phyloP scores from a whole-genome alignment of 1,140 invertebrate genomes.

The Rhizoglyphus robini region DNA sequence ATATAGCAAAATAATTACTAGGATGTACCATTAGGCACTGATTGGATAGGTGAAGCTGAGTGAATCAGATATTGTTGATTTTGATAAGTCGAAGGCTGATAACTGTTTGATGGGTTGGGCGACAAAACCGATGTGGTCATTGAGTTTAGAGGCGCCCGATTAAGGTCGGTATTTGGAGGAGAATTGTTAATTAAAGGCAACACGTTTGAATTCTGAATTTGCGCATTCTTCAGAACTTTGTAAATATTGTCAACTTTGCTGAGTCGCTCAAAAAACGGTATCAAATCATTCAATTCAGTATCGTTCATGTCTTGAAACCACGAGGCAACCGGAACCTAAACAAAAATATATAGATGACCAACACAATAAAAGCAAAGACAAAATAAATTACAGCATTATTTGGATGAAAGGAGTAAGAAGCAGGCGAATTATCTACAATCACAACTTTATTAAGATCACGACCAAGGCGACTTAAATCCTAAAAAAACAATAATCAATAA shows the following conservation, averaged over 20 bases:
- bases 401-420: conserved; percentile 99
- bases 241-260: conserved; percentile 88
- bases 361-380: not conserved
- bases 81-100: not conserved
- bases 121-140: conserved; percentile 15
- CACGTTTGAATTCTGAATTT: not conserved
- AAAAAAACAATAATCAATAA: conserved; percentile 8
- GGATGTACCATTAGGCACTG: conserved; percentile 12
- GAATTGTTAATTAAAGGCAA: not conserved
- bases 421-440: conserved; percentile 98
- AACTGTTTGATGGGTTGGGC: conserved; percentile 1
- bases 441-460: conserved; percentile 89
- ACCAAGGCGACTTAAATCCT: conserved; percentile 90
- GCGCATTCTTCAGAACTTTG: conserved; percentile 48
- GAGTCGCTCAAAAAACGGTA: conserved; percentile 88
- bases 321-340: conserved; percentile 81
- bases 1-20: too few relatives aligned
- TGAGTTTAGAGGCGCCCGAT: conserved; percentile 5
- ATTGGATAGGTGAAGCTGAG: not conserved
- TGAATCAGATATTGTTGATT: conserved; percentile 8
- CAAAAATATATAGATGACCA: not conserved
- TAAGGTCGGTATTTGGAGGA: not conserved
- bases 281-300: conserved; percentile 80
- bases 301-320: conserved; percentile 97
- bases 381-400: conserved; percentile 77